Evolutionary conservation across 2,888 invertebrate genomes (phyloP), one percentile per base, ranked within the genome.

Genomic region (Epinotia demarniana): DNA sequence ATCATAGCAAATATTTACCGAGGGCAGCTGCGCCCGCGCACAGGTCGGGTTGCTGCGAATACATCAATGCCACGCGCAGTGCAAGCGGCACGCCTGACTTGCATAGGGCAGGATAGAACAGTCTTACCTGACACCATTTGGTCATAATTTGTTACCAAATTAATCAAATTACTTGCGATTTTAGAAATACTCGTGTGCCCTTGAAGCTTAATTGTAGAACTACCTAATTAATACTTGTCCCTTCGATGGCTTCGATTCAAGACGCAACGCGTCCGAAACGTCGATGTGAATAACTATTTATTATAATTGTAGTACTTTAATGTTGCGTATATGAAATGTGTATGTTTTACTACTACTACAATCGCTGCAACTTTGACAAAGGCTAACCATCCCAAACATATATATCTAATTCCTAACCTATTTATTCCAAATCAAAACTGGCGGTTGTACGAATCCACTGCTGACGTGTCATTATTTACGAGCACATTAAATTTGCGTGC

Each of bases 1-100:
- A 81, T 82, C 80, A 85, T 84, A 85, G 86, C 89, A 88, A 91
- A 92, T 92, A 90, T 92, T 91, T 91, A 89, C 90, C 83, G 85
- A 85, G 83, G 83, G 83, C 88, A 86, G 88, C 87, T 89, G 87
- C 84, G 82, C 80, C 68, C 75, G 80, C 84, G 79, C 85, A 83
- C 53, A 66, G 81, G 80, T 81, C 79, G 63, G 72, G 79, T 79
- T 78, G 81, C 79, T 76, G 82, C 83, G 81, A 86, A 87, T 89
- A 86, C 84, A 87, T 90, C 89, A 89, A 87, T 69, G 69, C 87
- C 90, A 88, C 88, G 88, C 82, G 78, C 80, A 76, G 79, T 83
- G 80, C 61, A 71, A 33, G 39, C 46, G 58, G 58, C 58, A n/a
- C 58, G 46, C 46, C 46, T 19, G 23, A 60, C 46, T 60, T 60